A percentile compares a stretch with the other conserved stretches of the same genome.
Conservation (phyloP, 2,797 vertebrate species). For the Natrix natrix region DNA sequence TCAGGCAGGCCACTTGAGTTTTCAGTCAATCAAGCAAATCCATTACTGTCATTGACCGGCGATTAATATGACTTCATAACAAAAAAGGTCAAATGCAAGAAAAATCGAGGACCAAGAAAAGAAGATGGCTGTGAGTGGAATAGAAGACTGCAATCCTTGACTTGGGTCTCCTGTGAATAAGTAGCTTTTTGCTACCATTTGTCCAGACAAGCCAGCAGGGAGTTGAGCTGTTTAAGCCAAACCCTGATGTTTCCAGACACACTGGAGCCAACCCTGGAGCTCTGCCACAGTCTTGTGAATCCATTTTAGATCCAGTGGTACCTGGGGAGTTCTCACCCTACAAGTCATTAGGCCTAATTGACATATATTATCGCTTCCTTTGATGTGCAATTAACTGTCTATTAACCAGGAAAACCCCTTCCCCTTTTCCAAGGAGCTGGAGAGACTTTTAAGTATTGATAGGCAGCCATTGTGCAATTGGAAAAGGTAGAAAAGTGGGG, state of each 20-base stretch:
- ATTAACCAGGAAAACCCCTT: conserved; percentile 61
- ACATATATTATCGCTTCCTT: conserved; percentile 69
- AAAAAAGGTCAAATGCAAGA: neutral
- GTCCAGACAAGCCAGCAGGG: conserved; percentile 7
- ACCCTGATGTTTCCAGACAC: conserved; percentile 48
- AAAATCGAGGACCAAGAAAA: neutral
- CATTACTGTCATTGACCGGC: neutral
- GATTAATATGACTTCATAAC: neutral
- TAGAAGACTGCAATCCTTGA: neutral
- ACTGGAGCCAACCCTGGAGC: conserved; percentile 58
- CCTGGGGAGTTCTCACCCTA: conserved; percentile 50
- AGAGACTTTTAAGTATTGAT: neutral
- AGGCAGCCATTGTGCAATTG: neutral
- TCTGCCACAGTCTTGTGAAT: conserved; percentile 50
- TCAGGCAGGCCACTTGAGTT: conserved; percentile 30
- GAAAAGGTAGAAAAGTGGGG: neutral
- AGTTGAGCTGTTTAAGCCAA: neutral
- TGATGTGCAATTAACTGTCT: conserved; percentile 70
- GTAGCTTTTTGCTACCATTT: conserved; percentile 17
- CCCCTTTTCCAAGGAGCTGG: neutral
- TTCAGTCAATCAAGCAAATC: neutral
- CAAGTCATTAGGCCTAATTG: conserved; percentile 69
- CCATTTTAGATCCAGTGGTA: conserved; percentile 42
- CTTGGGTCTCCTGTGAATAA: neutral
- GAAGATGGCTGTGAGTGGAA: neutral